Evolutionary conservation across 2,113 vertebrate genomes (phyloP).

Genomic region (Balaeniceps rex): DNA sequence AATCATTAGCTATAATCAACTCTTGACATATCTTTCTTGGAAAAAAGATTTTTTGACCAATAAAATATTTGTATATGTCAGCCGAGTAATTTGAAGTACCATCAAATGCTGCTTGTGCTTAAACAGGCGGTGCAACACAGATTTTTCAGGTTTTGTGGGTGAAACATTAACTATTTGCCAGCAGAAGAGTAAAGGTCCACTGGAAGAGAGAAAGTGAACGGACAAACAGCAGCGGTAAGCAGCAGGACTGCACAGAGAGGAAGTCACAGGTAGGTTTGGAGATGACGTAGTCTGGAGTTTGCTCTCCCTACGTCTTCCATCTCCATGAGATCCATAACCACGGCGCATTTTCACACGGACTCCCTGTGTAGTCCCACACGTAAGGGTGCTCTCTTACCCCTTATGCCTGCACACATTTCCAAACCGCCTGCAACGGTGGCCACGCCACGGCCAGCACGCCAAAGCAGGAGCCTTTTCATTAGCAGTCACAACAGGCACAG

Average conservation of each 20-base stretch:
- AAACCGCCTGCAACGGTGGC: rapidly evolving
- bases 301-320: background rate
- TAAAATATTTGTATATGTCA: background rate
- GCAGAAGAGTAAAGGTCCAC: background rate
- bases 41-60: background rate
- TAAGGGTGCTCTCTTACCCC: rapidly evolving
- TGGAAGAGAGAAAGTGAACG: rapidly evolving
- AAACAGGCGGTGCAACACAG: background rate
- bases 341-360: rapidly evolving
- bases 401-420: rapidly evolving
- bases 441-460: background rate
- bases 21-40: background rate
- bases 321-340: background rate
- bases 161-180: background rate
- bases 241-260: background rate
- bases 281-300: rapidly evolving
- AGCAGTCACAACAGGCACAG: background rate
- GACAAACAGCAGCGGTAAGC: rapidly evolving
- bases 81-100: background rate
- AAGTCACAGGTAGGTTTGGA: rapidly evolving
- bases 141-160: background rate
- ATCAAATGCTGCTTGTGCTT: background rate
- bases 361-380: rapidly evolving
- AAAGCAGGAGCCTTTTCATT: background rate
- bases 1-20: background rate